A percentile compares a stretch with the other conserved stretches of the same genome.
These are phyloP conservation scores for Tupaia tana DNA, from an alignment of 2,113 vertebrate genomes.

Conservation along the genomic window DNA sequence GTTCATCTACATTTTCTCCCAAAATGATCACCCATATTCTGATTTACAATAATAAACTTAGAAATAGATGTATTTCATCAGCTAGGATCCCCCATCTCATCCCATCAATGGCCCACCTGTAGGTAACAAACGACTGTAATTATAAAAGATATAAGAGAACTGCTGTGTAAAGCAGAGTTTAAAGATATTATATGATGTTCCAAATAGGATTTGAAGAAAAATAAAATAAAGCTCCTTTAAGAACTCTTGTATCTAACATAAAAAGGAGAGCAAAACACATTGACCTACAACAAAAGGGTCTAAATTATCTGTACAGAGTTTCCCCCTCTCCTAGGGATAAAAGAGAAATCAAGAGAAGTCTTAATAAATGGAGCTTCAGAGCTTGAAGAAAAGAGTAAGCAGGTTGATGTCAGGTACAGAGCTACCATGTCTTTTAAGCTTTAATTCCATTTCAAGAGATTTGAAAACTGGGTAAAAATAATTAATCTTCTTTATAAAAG, in stretches of 20 bases:
- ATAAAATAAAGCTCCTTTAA: background rate
- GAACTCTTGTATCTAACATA: background rate
- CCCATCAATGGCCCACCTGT: background rate
- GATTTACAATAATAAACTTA: background rate
- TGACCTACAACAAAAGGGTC: background rate
- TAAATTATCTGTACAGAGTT: background rate
- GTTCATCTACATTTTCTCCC: background rate
- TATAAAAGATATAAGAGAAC: background rate
- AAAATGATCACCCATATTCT: background rate
- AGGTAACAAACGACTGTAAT: background rate
- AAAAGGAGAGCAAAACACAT: background rate
- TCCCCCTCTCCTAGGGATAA: background rate
- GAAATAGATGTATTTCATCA: background rate
- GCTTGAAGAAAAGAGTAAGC: background rate
- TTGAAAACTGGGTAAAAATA: conserved; percentile 30
- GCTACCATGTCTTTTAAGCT: background rate
- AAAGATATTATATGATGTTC: background rate
- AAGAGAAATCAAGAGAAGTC: conserved; percentile 22
- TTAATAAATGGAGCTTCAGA: background rate
- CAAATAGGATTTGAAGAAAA: background rate
- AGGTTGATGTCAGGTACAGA: background rate
- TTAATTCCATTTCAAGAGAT: background rate
- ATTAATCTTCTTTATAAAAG: background rate
- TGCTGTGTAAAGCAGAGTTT: background rate
- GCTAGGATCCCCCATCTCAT: no score